phyloP scores from a whole-genome alignment of 2,113 vertebrate genomes.

The Cathartes aura region DNA sequence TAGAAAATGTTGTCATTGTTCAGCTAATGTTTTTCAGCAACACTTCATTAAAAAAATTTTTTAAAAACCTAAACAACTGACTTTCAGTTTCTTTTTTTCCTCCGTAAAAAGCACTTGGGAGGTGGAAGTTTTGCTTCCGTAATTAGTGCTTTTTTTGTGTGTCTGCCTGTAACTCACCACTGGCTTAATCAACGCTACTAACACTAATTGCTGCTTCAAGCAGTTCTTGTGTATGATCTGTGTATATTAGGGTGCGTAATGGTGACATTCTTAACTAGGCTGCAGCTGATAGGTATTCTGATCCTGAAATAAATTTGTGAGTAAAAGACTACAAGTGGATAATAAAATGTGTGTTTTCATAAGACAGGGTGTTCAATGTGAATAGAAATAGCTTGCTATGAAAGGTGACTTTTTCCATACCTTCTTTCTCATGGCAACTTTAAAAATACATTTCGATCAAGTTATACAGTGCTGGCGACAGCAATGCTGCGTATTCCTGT shows the following conservation, averaged over 20 bases:
- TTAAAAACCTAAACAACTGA: background rate
- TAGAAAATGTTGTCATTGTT: background rate
- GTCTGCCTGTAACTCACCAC: background rate
- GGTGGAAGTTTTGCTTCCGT: background rate
- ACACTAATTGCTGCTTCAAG: background rate
- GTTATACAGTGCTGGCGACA: background rate
- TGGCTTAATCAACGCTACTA: background rate
- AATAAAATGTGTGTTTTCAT: background rate
- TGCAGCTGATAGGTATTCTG: background rate
- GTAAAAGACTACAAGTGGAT: background rate
- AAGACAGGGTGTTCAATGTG: background rate
- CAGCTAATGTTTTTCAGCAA: background rate
- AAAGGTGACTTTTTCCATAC: background rate
- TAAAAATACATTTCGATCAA: background rate
- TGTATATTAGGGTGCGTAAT: rapidly evolving
- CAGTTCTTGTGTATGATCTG: background rate
- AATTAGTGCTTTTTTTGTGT: background rate
- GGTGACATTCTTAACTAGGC: background rate
- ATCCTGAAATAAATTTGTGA: background rate
- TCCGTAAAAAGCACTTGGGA: background rate
- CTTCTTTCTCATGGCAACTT: background rate
- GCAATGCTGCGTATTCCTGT: background rate
- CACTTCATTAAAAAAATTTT: background rate
- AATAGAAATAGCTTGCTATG: background rate
- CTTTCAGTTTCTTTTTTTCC: background rate